Conservation (phyloP, 2,797 vertebrate genomes). For the Poecilia wingei region DNA sequence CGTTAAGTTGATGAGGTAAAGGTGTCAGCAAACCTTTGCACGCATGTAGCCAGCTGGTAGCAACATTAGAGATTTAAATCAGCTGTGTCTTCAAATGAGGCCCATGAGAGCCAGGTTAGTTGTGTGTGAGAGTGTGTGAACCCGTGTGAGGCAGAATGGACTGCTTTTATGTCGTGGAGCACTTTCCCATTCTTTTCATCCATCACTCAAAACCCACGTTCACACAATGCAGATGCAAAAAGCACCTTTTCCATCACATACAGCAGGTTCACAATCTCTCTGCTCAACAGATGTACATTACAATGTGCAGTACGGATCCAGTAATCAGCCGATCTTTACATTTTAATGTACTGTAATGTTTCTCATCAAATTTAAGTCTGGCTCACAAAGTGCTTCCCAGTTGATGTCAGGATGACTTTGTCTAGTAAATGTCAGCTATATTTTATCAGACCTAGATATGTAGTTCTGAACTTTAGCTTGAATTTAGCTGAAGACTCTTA, state of each 20-base stretch:
- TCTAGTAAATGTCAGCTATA: not conserved
- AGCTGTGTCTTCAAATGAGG: constrained; percentile 1
- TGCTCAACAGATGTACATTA: not conserved
- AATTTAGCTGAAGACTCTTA: not conserved
- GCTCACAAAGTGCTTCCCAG: not conserved
- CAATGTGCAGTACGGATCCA: not conserved
- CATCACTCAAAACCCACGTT: not conserved
- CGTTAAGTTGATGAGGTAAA: not conserved
- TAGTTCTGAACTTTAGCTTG: not conserved
- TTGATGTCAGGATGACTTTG: not conserved
- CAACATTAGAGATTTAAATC: constrained; percentile 2
- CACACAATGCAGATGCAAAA: not conserved
- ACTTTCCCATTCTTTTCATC: not conserved
- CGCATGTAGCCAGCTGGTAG: not conserved
- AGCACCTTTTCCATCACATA: not conserved
- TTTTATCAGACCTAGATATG: no score
- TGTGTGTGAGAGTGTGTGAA: not conserved
- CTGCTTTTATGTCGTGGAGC: not conserved
- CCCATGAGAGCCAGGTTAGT: not conserved
- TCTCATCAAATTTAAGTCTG: not conserved
- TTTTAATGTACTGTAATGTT: not conserved
- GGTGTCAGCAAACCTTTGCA: not conserved
- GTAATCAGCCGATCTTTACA: not conserved
- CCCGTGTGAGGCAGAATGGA: not conserved
- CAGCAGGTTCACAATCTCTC: not conserved